Base-by-base conservation (phyloP, 2,888 invertebrate species). In the Panopea generosa region DNA sequence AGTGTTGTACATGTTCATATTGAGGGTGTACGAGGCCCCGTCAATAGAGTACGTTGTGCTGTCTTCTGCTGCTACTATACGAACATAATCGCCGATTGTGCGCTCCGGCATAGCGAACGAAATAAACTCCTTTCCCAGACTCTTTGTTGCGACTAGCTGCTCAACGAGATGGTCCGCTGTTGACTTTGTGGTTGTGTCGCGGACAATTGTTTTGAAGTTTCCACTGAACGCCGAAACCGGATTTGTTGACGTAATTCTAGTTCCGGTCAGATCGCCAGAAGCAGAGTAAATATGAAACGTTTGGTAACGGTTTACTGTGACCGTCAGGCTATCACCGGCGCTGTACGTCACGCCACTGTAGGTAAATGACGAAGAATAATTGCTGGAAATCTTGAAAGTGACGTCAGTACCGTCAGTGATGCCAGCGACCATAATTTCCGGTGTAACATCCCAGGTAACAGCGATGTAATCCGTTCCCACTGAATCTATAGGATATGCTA, bases 91-190 rank as follows among this genome's bases (percentile, higher is more conserved):
- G 1, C 88, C 89, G 14, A 71, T 61, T 1, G 68, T 79, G 20
- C 87, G 70, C 33, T 84, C 86, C 11, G 88, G 85, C 0, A 89
- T 76, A 24, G 87, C 86, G 7, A 84, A 84, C 16, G 83, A 83
- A 61, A 85, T 59, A 72, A 88, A 90, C 38, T 78, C 63, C 43
- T 71, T 85, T n/a, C 89, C 89, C 87, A 89, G 89, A 16, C 84
- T 83, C 33, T 84, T 79, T 1, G 83, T 65, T 0, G 89, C 82
- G 18, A 84, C 73, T 33, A 89, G 49, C 77, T 86, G 85, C 57
- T 86, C 89, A 2, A 87, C 83, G 56, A 89, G 67, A 69, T 89
- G 89, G 63, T 89, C 89, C 0, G 73, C 73, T 18, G 76, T 68
- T 2, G 59, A 22, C 27, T 53, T 55, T 9, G 72, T 75, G 40